Conservation (phyloP, 2,113 vertebrate genomes). For the Benitochromis conjunctus region DNA sequence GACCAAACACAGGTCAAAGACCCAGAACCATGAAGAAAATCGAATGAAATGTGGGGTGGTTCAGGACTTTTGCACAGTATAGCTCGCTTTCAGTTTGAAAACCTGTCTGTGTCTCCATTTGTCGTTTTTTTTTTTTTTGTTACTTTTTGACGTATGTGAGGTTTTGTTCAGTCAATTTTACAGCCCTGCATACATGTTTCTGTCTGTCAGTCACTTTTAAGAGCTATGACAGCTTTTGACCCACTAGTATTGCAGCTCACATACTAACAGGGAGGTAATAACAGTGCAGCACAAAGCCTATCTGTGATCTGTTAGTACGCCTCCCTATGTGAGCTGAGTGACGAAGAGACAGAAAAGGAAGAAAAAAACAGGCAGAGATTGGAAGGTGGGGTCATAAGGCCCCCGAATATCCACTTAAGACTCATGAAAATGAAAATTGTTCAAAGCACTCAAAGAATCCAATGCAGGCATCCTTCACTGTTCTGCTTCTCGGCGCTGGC, state of each 20-base stretch:
- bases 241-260: not conserved
- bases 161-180: not conserved
- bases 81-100: not conserved
- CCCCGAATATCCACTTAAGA: slow-evolving; percentile 39
- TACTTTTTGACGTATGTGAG: not conserved
- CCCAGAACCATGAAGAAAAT: not conserved
- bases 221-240: slow-evolving; percentile 19
- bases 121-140: not conserved
- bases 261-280: slow-evolving; percentile 18
- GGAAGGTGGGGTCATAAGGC: slow-evolving; percentile 5
- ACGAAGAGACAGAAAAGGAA: not conserved
- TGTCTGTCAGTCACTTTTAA: slow-evolving; percentile 2
- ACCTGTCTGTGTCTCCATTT: not conserved
- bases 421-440: slow-evolving; percentile 47
- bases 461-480: not conserved
- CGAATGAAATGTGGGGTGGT: not conserved
- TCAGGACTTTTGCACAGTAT: rapidly evolving
- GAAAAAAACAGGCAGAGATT: not conserved
- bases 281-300: not conserved
- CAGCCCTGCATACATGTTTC: not conserved
- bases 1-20: not conserved
- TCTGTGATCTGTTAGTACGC: not conserved
- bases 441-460: slow-evolving; percentile 21
- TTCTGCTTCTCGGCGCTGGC: not conserved
- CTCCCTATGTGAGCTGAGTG: not conserved